Conservation (phyloP, 2,888 invertebrate species). For the Drosophila mayaguana region DNA sequence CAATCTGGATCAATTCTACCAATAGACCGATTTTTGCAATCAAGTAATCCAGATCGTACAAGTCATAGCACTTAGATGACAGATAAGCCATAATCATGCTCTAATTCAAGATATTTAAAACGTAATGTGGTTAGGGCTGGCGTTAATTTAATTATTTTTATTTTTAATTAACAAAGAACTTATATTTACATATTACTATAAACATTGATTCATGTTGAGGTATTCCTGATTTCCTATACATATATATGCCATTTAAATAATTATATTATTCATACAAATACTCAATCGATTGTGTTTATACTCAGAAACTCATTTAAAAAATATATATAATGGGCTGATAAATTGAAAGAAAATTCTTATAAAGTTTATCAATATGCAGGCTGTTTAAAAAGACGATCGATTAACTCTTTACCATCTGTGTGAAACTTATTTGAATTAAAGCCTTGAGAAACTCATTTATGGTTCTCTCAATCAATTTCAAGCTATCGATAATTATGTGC, state of each 20-base stretch:
- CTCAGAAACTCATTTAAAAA: too few species aligned
- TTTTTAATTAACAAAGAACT: background rate
- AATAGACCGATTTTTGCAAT: background rate
- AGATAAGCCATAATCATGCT: background rate
- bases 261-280: background rate
- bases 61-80: background rate
- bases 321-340: too few species aligned
- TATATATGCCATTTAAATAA: background rate
- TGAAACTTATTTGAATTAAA: background rate
- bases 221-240: background rate
- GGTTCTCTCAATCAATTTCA: background rate
- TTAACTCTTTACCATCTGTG: too few species aligned
- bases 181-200: background rate
- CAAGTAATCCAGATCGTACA: background rate
- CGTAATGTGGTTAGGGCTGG: background rate
- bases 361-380: too few species aligned
- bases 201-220: background rate
- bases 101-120: conserved; percentile 1
- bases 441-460: too few species aligned
- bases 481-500: background rate
- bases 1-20: background rate
- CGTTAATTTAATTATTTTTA: background rate
- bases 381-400: too few species aligned
- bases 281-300: background rate
- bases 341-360: too few species aligned